Conservation (phyloP, 2,113 vertebrate genomes). For the Saccopteryx leptura region DNA sequence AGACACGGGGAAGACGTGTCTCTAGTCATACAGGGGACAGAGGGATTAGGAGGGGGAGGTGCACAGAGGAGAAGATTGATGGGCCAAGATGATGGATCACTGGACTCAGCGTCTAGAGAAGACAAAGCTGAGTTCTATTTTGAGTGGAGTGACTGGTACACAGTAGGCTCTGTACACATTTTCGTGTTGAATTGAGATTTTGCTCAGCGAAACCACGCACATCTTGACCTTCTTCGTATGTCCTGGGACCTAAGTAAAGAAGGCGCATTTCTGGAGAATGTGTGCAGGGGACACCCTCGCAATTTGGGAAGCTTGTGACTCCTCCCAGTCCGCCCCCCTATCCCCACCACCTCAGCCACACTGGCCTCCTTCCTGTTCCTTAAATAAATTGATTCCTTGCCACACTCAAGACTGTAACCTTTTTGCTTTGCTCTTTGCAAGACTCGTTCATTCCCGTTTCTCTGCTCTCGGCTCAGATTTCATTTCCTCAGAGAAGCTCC, state of each 20-base stretch:
- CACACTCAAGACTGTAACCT: neutral
- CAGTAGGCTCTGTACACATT: neutral
- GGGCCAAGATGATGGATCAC: neutral
- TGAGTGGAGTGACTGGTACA: neutral
- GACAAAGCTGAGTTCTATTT: neutral
- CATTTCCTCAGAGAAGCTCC: neutral
- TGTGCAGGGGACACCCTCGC: neutral
- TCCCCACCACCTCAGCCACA: neutral
- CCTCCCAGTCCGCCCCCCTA: fast-evolving
- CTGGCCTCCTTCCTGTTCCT: constrained; percentile 11
- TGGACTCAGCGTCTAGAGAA: neutral
- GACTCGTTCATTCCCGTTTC: neutral
- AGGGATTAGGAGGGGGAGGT: neutral
- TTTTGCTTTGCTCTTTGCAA: neutral
- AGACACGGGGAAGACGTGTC: neutral
- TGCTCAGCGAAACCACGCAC: neutral
- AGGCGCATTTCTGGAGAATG: neutral
- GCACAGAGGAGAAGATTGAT: neutral
- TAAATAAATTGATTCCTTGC: neutral
- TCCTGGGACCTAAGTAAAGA: neutral
- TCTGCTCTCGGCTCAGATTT: neutral
- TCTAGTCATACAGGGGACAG: neutral
- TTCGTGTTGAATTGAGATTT: neutral
- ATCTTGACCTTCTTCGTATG: neutral
- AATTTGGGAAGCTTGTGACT: neutral